Evolutionary conservation across 2,888 invertebrate species (phyloP), one percentile per base, ranked within the genome.

Genomic region (Caenorhabditis afra): DNA sequence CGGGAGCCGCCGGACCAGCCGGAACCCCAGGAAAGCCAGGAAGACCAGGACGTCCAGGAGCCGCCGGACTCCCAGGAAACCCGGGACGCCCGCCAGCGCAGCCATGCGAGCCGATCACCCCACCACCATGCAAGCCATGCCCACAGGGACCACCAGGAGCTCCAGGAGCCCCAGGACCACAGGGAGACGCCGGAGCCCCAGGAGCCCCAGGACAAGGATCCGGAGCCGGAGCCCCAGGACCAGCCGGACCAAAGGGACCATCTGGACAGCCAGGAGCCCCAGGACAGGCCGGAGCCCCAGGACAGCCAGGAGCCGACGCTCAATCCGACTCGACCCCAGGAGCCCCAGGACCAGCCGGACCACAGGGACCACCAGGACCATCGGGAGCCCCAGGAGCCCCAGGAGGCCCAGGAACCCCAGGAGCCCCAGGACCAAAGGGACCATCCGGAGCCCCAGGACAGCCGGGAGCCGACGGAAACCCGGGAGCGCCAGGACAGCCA

Each of bases 131-230:
- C 79, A 67, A 65, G 39, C 86, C 84, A 29, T 85, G 85, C 80
- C 83, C 83, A 61, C 81, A 76, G 64, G 82, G 82, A 77, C 82
- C 82, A 74, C 39, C 82, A 4, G 82, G 82, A 66, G 58, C 75
- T 16, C 87, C 86, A 52, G 87, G 87, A 85, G 65, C 80, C 55
- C 82, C 82, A 68, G 82, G 82, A 82, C 73, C 77, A 71, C 75
- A 68, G 59, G 82, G 81, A 77, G 76, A 77, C 50, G 79, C 81
- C 50, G 82, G 82, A 80, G 74, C 78, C 50, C 78, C 82, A 66
- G 82, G 82, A 66, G 45, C 50, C 37, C 87, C 86, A 47, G 87
- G 87, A 85, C 61, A 67, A 57, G 73, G 65, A 55, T 67, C 73
- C 18, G 79, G 81, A 82, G 57, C 65, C 18, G 76, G 79, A 57